Conservation (phyloP, 2,113 vertebrate genomes). For the Pachypanchax playfairii region DNA sequence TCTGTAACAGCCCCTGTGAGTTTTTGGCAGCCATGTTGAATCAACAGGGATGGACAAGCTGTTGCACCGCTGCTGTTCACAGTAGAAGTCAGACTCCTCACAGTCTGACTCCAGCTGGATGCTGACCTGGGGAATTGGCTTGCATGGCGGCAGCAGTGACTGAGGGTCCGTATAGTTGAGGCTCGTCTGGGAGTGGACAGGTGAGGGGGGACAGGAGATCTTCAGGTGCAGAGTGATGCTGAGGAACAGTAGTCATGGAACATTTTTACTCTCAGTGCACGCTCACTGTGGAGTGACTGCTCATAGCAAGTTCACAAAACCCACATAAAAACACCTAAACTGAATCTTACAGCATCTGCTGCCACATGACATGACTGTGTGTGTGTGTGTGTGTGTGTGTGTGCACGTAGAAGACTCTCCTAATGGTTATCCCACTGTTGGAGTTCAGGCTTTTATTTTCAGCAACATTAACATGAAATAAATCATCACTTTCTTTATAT, state of each 20-base stretch:
- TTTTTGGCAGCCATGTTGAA: neutral
- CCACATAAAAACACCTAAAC: too few relatives aligned
- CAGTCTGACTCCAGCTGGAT: constrained; percentile 86
- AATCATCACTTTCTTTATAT: too few relatives aligned
- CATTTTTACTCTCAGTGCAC: constrained; percentile 33
- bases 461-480: too few relatives aligned
- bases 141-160: constrained; percentile 58
- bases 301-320: neutral
- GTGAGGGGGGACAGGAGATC: constrained; percentile 87
- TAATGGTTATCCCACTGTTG: too few relatives aligned
- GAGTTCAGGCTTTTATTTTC: too few relatives aligned
- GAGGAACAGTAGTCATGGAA: constrained; percentile 59
- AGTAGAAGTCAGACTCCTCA: constrained; percentile 73
- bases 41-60: neutral
- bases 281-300: too few relatives aligned
- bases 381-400: too few relatives aligned
- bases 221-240: constrained; percentile 91
- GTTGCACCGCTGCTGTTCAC: constrained; percentile 24
- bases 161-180: constrained; percentile 46
- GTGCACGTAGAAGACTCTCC: too few relatives aligned
- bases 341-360: too few relatives aligned
- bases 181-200: constrained; percentile 72
- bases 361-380: too few relatives aligned
- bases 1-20: constrained; percentile 1
- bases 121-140: constrained; percentile 82